Evolutionary conservation across 2,113 vertebrate species (phyloP).

Genomic region (Hydropotes inermis): DNA sequence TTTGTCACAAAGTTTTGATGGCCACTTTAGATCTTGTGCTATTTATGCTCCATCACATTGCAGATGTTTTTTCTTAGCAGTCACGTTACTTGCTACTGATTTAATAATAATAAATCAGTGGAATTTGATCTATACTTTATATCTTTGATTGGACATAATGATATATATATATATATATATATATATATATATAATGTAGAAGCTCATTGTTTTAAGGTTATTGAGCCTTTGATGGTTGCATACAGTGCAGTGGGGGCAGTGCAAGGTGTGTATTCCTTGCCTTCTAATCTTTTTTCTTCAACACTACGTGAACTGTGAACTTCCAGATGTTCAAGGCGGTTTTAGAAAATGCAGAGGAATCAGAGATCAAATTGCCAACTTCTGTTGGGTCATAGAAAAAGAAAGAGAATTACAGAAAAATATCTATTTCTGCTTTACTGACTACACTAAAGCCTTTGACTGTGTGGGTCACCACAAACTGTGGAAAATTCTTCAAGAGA

Average conservation of each 20-base stretch:
- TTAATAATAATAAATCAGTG: not conserved
- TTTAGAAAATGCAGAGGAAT: not conserved
- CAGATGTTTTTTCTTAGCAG: not conserved
- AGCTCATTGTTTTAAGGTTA: no score
- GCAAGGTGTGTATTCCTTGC: fast-evolving
- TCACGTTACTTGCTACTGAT: not conserved
- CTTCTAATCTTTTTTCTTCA: not conserved
- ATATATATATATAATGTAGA: not conserved
- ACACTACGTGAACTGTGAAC: not conserved
- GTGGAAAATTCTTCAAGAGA: not conserved
- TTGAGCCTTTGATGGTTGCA: no score
- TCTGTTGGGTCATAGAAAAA: not conserved
- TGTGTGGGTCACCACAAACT: not conserved
- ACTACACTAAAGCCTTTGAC: not conserved
- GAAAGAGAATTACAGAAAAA: not conserved
- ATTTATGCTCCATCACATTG: not conserved
- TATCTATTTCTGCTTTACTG: not conserved
- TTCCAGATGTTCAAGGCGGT: not conserved
- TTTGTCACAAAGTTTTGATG: not conserved
- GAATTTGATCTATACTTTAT: not conserved
- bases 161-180: not conserved
- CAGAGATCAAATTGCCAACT: not conserved
- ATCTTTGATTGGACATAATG: not conserved
- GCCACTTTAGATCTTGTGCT: not conserved
- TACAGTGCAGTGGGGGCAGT: not conserved